Evolutionary conservation across 92 coral and sea anemone species (phyloP), one percentile per base, ranked within the genome.

Genomic region (Hydrozoanthus gracilis): DNA sequence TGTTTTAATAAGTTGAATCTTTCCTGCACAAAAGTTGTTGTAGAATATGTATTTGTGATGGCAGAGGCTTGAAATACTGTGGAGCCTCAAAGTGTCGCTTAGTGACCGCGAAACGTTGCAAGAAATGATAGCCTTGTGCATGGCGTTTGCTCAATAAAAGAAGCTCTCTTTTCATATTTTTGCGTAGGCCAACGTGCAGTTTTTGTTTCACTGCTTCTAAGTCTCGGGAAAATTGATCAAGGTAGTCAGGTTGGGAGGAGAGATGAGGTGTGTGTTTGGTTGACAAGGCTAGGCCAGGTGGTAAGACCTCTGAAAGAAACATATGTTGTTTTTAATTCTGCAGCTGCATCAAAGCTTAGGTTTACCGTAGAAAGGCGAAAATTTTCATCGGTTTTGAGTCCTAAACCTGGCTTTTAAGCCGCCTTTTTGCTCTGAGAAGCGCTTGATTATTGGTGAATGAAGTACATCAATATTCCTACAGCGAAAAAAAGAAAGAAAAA

Each of bases 311-410:
- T 94, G 90, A 94, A 85, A 88, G 92, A 86, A 92, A 91, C 98
- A 94, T 94, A 94, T 94, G 98, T 94, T 94, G 98, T 94, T 94
- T 92, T 94, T 87, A 77, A 48, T 89, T 50, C 89, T 90, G 95
- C 98, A 94, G 98, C 98, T 94, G 98, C 98, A 94, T 65, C 56
- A 70, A 91, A 82, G 90, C 91, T 77, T 93, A 92, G 92, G 87
- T 83, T 93, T 92, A 91, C 98, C 95, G 98, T 95, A 94, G 91
- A 95, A 94, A 94, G 85, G 86, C 82, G 89, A 73, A 89, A 91
- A 88, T 82, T 89, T 92, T 87, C 61, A 86, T 88, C 86, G 88
- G 84, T 82, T 92, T 91, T 76, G 80, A 87, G 44, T 20, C 88
- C 82, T 92, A 88, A 76, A 82, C 88, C 70, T 74, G 54, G 79